Evolutionary conservation across 2,113 vertebrate genomes (phyloP).

Genomic region (Podarcis muralis): DNA sequence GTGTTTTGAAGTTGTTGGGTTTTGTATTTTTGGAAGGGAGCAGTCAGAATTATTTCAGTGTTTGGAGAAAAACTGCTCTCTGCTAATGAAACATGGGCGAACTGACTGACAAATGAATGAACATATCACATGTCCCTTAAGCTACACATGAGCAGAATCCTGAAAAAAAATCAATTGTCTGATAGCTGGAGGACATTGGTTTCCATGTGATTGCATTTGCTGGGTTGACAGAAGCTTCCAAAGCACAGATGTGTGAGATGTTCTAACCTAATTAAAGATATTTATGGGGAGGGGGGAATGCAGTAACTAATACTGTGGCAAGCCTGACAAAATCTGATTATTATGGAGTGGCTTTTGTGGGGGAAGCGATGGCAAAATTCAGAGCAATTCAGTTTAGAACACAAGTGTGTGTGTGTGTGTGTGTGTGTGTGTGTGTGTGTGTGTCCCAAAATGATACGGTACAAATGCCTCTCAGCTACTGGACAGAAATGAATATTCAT

Average conservation of each 20-base stretch:
- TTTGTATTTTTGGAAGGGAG: neutral
- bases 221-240: constrained; percentile 67
- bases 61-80: constrained; percentile 7
- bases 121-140: constrained; percentile 61
- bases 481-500: constrained; percentile 66
- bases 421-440: neutral
- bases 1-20: neutral
- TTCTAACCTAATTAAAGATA: constrained; percentile 75
- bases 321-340: constrained; percentile 53
- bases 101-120: constrained; percentile 67
- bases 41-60: constrained; percentile 7
- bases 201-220: constrained; percentile 73
- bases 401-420: constrained; percentile 5
- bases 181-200: constrained; percentile 67
- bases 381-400: constrained; percentile 42
- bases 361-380: constrained; percentile 36
- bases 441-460: constrained; percentile 19
- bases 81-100: constrained; percentile 54
- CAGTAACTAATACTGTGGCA: constrained; percentile 62
- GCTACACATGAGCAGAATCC: constrained; percentile 71
- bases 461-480: constrained; percentile 57
- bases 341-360: constrained; percentile 32
- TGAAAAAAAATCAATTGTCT: constrained; percentile 73
- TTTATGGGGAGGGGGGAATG: constrained; percentile 37
- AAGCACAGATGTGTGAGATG: constrained; percentile 61